Conservation (phyloP, 2,888 invertebrate species). For the Troides helena region DNA sequence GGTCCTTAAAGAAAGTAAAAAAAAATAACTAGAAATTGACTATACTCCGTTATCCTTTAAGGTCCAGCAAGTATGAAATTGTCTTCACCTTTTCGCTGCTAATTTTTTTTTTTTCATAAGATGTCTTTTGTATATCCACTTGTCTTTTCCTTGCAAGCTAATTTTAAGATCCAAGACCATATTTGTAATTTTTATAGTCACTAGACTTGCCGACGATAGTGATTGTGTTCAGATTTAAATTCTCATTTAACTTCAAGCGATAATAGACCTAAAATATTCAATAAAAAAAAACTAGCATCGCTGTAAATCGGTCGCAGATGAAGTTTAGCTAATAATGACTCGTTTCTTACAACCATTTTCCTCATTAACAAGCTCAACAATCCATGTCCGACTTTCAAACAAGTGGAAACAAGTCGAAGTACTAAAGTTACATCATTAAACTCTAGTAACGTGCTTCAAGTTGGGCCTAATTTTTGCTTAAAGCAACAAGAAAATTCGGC, state of each 20-base stretch:
- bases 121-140: not conserved
- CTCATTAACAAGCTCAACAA: conserved; percentile 22
- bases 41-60: not conserved
- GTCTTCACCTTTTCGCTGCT: not conserved
- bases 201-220: no score
- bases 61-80: not conserved
- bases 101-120: not conserved
- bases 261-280: not conserved
- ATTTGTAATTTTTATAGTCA: no score
- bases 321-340: conserved; percentile 7
- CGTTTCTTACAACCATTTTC: conserved; percentile 9
- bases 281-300: not conserved
- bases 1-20: no score
- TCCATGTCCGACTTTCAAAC: conserved; percentile 14
- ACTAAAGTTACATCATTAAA: conserved; percentile 27
- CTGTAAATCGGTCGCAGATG: not conserved
- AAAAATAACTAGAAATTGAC: not conserved
- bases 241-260: no score
- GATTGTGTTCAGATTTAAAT: no score
- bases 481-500: conserved; percentile 21
- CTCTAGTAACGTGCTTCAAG: conserved; percentile 17
- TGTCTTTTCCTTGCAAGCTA: not conserved
- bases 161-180: no score
- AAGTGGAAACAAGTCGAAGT: conserved; percentile 12
- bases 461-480: conserved; percentile 15